Conservation (phyloP, 2,888 invertebrate genomes). For the Lordiphosa andalusiaca region DNA sequence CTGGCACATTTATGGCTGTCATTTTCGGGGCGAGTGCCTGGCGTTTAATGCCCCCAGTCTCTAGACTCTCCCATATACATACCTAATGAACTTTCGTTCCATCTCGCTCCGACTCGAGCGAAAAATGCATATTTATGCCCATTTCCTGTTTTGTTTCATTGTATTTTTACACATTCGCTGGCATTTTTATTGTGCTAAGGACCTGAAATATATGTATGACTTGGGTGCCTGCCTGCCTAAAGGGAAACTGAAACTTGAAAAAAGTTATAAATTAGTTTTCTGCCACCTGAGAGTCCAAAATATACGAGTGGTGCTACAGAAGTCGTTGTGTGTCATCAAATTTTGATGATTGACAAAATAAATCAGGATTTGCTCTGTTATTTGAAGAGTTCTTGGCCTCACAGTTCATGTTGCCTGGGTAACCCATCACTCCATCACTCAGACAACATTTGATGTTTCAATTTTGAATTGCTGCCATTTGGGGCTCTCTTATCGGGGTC, state of each 20-base stretch:
- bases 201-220: constrained; percentile 33
- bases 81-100: constrained; percentile 61
- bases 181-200: constrained; percentile 51
- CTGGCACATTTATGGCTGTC: constrained; percentile 71
- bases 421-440: constrained; percentile 20
- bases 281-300: constrained; percentile 42
- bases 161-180: constrained; percentile 50
- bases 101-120: constrained; percentile 21
- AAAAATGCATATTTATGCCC: constrained; percentile 69
- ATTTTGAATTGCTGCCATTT: constrained; percentile 47
- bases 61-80: constrained; percentile 44
- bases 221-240: constrained; percentile 18
- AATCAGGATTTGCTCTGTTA: background rate
- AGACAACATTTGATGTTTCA: constrained; percentile 45
- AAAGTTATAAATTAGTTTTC: constrained; percentile 57
- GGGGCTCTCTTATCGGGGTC: constrained; percentile 35
- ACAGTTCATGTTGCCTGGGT: background rate
- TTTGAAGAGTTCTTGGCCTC: background rate
- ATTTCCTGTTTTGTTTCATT: constrained; percentile 30
- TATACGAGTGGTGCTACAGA: background rate
- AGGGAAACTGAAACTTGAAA: constrained; percentile 7
- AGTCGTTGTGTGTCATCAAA: no score
- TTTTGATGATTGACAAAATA: no score
- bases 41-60: constrained; percentile 48
- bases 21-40: constrained; percentile 51